Percentiles rank a stretch among this genome's conserved stretches.
These are phyloP conservation scores for Aegithalos caudatus DNA, from an alignment of 2,113 vertebrate species.

Conservation along the genomic window DNA sequence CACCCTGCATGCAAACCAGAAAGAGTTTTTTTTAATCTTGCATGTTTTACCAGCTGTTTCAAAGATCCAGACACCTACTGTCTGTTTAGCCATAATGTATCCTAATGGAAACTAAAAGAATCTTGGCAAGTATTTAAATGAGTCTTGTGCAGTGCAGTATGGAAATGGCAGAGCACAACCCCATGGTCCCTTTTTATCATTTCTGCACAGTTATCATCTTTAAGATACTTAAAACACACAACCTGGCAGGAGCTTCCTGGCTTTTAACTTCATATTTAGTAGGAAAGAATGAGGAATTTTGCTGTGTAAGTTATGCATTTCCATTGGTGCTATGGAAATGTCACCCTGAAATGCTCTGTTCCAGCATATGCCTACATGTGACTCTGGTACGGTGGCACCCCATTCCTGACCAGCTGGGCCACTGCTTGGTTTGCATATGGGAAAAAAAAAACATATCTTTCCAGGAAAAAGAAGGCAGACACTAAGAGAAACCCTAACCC, in stretches of 20 bases:
- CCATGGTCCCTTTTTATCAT: background rate
- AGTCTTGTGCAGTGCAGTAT: background rate
- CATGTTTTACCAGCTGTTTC: background rate
- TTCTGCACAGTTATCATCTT: background rate
- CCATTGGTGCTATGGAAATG: background rate
- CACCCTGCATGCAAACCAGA: background rate
- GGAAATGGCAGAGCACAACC: background rate
- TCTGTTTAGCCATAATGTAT: background rate
- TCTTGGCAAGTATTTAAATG: background rate
- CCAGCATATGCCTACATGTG: background rate
- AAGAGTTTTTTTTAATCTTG: background rate
- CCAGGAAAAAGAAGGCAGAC: background rate
- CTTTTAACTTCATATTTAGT: background rate
- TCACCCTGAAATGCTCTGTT: background rate
- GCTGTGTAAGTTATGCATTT: background rate
- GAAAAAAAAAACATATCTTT: background rate
- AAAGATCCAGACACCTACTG: background rate
- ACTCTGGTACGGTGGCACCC: background rate
- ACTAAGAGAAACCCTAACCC: too few species aligned
- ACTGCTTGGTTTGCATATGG: background rate
- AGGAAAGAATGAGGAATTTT: background rate
- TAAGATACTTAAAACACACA: background rate
- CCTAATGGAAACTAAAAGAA: background rate
- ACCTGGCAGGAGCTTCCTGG: background rate
- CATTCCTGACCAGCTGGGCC: background rate